Base-by-base conservation (phyloP, 2,113 vertebrate species). In the Progne subis region DNA sequence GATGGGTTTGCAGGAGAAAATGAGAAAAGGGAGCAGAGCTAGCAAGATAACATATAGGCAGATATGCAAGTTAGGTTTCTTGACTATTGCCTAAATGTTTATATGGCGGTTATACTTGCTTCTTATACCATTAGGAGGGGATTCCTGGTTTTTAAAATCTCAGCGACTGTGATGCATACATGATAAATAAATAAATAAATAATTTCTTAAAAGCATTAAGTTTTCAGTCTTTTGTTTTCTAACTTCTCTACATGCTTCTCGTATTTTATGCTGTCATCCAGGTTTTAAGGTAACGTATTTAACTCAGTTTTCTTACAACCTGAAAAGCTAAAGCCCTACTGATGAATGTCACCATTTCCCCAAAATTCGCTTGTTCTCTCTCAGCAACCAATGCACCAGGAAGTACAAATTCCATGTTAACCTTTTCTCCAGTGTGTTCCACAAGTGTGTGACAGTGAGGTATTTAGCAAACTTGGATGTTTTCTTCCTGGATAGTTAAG, bases 401-500 rank as follows among this genome's bases (percentile, higher is more conserved):
- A 91, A 84, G 17, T 56, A 59, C 28, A 20, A 24, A 24, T 47
- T 94, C 71, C 18, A 13, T 4, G 6, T 47, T 72, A 82, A 86
- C 60, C 43, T 89, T 81, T 91, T 82, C 59, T 61, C 59, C 67
- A 72, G 37, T 12, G 32, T 50, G 18, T 64, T 78, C 55, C 43
- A 64, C 67, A 77, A 67, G 19, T 37, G 28, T 69, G 32, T 86
- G 75, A 57, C 43, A 81, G 31, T 2, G 3, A 90, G 16, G 10
- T 68, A 74, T 53, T 86, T 63, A 72, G 71, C 55, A 65, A 63
- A 11, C 37, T 64, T 64, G 26, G 14, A n/a, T 75, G 2, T 93
- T 95, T 92, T 80, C 60, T 90, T 89, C 78, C 78, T 77, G 82
- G 81, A 88, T 59, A 88, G 57, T 39, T 84, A 68, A 88, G 34